Percentiles rank a stretch among this genome's conserved stretches.
Conservation (phyloP, 2,797 vertebrate genomes). For the Ptychobarbus kaznakovi region DNA sequence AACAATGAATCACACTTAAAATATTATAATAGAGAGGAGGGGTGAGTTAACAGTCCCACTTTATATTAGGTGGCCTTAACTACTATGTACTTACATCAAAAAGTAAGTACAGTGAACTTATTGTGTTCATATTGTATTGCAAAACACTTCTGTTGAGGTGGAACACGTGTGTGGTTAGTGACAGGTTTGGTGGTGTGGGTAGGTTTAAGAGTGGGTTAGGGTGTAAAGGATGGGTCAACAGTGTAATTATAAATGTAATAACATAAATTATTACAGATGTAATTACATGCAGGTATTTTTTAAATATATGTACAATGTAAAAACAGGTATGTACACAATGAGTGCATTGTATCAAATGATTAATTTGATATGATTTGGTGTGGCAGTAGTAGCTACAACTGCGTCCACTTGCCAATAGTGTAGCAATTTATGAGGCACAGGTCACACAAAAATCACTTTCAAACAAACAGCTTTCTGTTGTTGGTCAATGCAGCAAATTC, state of each 20-base stretch:
- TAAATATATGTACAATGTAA: background rate
- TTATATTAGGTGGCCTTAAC: background rate
- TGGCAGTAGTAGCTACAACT: background rate
- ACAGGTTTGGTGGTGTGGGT: background rate
- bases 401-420: background rate
- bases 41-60: background rate
- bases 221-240: background rate
- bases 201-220: background rate
- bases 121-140: background rate
- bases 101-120: background rate
- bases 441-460: background rate
- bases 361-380: background rate
- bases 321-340: background rate
- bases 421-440: background rate
- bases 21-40: too few species aligned
- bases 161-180: background rate
- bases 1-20: background rate
- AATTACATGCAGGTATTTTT: background rate
- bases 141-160: background rate
- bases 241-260: background rate
- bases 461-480: too few species aligned
- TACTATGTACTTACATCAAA: background rate
- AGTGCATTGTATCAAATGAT: background rate
- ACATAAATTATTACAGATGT: background rate
- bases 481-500: too few species aligned